A percentile compares a stretch with the other conserved stretches of the same genome.
phyloP scores from a whole-genome alignment of 2,888 invertebrate genomes.

The Oxystoma pomonae region DNA sequence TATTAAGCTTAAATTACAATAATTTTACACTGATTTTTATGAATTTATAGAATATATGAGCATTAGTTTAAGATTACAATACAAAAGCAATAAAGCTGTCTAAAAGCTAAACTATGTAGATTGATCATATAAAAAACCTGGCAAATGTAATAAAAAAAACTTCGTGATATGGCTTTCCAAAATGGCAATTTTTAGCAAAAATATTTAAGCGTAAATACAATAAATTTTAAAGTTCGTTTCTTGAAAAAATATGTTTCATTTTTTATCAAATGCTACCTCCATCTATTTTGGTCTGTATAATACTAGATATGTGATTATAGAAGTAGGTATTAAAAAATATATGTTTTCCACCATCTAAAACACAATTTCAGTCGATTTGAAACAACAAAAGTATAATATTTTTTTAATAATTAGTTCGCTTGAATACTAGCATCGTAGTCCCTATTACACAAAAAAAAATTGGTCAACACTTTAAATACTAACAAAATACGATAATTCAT shows the following conservation, averaged over 20 bases:
- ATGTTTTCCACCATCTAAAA: not conserved
- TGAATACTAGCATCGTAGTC: no score
- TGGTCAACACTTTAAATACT: no score
- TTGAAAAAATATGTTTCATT: constrained; percentile 39
- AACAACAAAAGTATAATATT: not conserved
- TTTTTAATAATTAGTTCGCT: no score
- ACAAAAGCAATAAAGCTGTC: not conserved
- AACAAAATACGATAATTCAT: no score
- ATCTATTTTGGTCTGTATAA: constrained; percentile 30
- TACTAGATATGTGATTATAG: constrained; percentile 38
- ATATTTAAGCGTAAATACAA: constrained; percentile 24
- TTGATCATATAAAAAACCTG: no score
- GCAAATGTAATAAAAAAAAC: constrained; percentile 17
- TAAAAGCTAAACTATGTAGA: no score
- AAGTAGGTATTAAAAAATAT: constrained; percentile 11
- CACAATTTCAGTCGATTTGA: not conserved
- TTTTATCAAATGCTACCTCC: constrained; percentile 37
- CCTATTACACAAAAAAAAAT: no score
- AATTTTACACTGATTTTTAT: not conserved
- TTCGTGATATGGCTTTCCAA: constrained; percentile 36
- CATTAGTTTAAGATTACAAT: not conserved
- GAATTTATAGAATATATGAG: not conserved
- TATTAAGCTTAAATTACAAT: not conserved
- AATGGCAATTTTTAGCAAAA: constrained; percentile 37
- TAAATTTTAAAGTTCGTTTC: constrained; percentile 24